Conservation (phyloP, 2,797 vertebrate genomes). For the Pristis pectinata region DNA sequence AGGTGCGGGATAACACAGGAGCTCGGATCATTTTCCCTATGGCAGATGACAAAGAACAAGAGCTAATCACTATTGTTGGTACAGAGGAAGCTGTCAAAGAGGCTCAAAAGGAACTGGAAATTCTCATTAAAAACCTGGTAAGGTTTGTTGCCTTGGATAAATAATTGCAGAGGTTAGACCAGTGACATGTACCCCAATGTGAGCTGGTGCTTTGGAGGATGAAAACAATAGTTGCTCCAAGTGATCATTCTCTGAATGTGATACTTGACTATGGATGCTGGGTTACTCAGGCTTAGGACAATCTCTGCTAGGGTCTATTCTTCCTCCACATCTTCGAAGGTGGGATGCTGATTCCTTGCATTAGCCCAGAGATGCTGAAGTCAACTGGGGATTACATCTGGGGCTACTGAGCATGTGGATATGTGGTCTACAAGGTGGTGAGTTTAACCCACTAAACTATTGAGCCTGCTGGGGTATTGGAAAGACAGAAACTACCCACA, state of each 20-base stretch:
- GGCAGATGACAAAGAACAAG: slow-evolving; percentile 87
- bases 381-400: not conserved
- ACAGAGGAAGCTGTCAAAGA: slow-evolving; percentile 90
- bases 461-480: no score
- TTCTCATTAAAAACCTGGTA: slow-evolving; percentile 87
- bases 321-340: not conserved
- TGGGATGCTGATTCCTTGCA: not conserved
- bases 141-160: slow-evolving; percentile 31
- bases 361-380: not conserved
- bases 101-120: slow-evolving; percentile 85
- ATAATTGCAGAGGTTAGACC: no score
- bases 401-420: no score
- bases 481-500: not conserved
- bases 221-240: not conserved
- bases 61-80: slow-evolving; percentile 92
- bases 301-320: not conserved
- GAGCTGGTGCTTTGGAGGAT: not conserved
- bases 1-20: slow-evolving; percentile 90
- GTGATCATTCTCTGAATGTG: not conserved
- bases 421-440: not conserved
- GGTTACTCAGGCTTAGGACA: not conserved
- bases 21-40: slow-evolving; percentile 93
- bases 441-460: not conserved
- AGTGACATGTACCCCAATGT: not conserved
- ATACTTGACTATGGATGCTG: not conserved